A percentile compares a stretch with the other conserved stretches of the same genome.
phyloP scores from a whole-genome alignment of 1,140 invertebrate species.

The Aradophagus sp. region DNA sequence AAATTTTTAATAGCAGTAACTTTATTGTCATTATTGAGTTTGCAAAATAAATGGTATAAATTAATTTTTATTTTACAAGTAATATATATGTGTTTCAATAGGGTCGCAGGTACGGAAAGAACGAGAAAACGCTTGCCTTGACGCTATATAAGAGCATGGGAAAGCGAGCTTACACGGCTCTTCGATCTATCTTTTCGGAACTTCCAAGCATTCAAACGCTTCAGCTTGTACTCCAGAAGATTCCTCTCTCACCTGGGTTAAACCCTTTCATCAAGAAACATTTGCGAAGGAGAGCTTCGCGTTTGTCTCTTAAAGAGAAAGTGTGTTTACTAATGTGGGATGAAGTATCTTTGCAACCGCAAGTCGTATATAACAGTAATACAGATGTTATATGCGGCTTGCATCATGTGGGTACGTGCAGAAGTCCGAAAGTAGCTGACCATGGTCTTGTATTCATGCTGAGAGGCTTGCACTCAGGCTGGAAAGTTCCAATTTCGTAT shows the following conservation, averaged over 20 bases:
- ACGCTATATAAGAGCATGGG: conserved; percentile 13
- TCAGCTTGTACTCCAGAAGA: background rate
- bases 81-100: no score
- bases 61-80: no score
- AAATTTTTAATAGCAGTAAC: no score
- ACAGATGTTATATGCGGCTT: no score
- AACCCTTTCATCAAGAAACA: conserved; percentile 13
- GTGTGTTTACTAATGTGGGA: conserved; percentile 16
- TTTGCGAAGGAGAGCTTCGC: background rate
- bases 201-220: conserved; percentile 10
- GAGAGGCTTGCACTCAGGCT: background rate
- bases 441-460: conserved; percentile 10
- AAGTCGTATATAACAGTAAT: background rate
- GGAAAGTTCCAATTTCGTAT: conserved; percentile 5
- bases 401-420: background rate
- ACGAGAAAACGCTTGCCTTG: background rate
- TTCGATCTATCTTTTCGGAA: conserved; percentile 11
- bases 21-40: no score
- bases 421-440: background rate
- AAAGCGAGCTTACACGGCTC: conserved; percentile 1
- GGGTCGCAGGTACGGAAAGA: background rate
- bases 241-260: background rate
- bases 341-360: conserved; percentile 5
- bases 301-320: background rate
- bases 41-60: no score